Evolutionary conservation across 2,888 invertebrate genomes (phyloP), one percentile per base, ranked within the genome.

Genomic region (Habroteleia sp.): DNA sequence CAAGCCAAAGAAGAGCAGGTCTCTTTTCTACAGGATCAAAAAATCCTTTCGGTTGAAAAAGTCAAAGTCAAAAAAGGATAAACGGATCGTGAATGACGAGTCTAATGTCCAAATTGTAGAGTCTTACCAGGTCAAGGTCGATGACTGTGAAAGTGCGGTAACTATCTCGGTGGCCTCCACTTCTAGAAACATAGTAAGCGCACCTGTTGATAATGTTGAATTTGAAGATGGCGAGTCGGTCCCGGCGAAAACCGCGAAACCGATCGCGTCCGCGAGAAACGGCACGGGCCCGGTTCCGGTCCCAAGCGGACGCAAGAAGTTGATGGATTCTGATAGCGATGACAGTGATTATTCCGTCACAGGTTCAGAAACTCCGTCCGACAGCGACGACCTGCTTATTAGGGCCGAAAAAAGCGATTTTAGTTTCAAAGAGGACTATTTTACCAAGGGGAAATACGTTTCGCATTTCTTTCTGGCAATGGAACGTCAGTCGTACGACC

Each of bases 381-480:
- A 81, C 31, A 81, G 83, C 62, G 84, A 85, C 48, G 77, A 79
- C 4, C 62, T 46, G 60, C 58, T 82, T 3, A 73, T 81, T 52
- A 77, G 79, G 17, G 54, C 33, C 50, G 85, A 84, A 63, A 78
- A 71, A 58, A 77, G 68, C 50, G 80, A 80, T 11, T 76, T 58
- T 62, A 73, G 76, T 54, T 76, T 82, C 14, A 83, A 80, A 71
- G 83, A 86, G 66, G 81, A 85, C 25, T 87, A 86, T 72, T 87
- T 84, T 72, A 86, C 86, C 27, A 84, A 77, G 17, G 87, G 87
- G 39, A 87, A 87, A 79, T 87, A 82, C 77, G 77, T 85, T 17
- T 80, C 84, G 25, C 83, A 84, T 77, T 87, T 87, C 78, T 84
- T 87, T 72, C 73, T 87, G 75, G 81, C 83, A 81, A 85, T 87